Evolutionary conservation across 2,113 vertebrate genomes (phyloP), one percentile per base, ranked within the genome.

Genomic region (Sapajus apella): DNA sequence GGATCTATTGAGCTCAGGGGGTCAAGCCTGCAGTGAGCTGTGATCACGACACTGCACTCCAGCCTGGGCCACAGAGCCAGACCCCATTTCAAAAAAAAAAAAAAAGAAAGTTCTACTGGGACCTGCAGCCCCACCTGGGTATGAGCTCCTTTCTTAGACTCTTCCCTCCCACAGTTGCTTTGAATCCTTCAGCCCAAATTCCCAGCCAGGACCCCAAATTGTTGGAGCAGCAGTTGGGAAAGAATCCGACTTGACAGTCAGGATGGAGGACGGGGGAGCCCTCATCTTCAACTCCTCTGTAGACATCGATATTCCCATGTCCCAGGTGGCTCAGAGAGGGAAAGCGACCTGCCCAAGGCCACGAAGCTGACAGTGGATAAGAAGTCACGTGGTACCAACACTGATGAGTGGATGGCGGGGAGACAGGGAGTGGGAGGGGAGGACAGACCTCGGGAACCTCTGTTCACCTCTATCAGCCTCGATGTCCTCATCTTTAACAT

Each of bases 371-470:
- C 6, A 43, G 18, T 12, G 55, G 75, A 50, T 12, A 20, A 81
- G 90, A 18, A 37, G 27, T 66, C 79, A 30, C 43, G 20, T 37
- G 32, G 17, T 56, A 4, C 52, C 64, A 37, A 1, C 52, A 7
- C 2, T 0, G 2, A 10, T 13, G 73, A 50, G 50, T 25, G 32
- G 77, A 1, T 0, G 3, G 18, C 27, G 27, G 35, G 76, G 30
- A 61, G 68, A 35, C 68, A 14, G 1, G 6, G 70, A 11, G 6
- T 1, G 17, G 21, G 4, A 27, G 45, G 52, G 52, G 58, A 20
- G 25, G 64, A 11, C 40, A 11, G 23, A 2, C 21, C 16, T 8
- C 0, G 0, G 79, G 52, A 35, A 27, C 12, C 6, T 35, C 66
- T n/a, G 23, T 16, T 13, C 32, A 20, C 21, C 35, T 68, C 55